Conservation (phyloP, 2,888 invertebrate species). For the Andrena praecox region DNA sequence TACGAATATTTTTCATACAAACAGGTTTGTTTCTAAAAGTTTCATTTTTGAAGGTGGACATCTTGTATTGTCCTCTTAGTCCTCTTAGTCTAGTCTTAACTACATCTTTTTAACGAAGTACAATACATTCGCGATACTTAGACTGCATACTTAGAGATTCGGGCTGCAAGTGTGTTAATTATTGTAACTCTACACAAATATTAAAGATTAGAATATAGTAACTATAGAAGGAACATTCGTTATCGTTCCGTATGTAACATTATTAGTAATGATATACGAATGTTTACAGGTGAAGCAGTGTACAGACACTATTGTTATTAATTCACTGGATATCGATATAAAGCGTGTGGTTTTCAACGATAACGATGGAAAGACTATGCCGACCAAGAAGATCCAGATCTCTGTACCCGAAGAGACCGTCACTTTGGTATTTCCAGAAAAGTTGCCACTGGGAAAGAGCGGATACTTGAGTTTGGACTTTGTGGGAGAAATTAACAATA, state of each 20-base stretch:
- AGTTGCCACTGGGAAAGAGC: slow-evolving; percentile 87
- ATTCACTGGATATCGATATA: slow-evolving; percentile 91
- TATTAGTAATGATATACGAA: background rate
- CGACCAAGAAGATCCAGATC: slow-evolving; percentile 81
- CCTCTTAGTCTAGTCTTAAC: too few species aligned
- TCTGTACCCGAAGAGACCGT: slow-evolving; percentile 89
- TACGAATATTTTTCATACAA: too few species aligned
- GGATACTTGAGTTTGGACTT: slow-evolving; percentile 89
- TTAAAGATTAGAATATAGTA: slow-evolving; percentile 15
- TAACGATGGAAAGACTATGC: slow-evolving; percentile 84
- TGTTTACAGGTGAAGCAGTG: slow-evolving; percentile 87
- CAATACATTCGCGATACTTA: too few species aligned
- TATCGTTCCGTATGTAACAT: background rate
- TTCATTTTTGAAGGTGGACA: too few species aligned
- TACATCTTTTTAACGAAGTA: too few species aligned
- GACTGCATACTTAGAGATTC: too few species aligned
- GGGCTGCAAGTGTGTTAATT: too few species aligned
- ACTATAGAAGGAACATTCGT: background rate
- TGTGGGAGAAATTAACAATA: slow-evolving; percentile 95
- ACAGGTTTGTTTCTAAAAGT: too few species aligned
- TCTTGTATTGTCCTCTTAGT: too few species aligned
- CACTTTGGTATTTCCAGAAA: slow-evolving; percentile 88
- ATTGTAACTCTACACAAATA: too few species aligned
- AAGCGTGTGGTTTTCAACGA: slow-evolving; percentile 87
- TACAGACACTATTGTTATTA: slow-evolving; percentile 90